Evolutionary conservation across 37 sponge, comb jelly and placozoan species (phyloP).

Genomic region (Axinella damicornis): DNA sequence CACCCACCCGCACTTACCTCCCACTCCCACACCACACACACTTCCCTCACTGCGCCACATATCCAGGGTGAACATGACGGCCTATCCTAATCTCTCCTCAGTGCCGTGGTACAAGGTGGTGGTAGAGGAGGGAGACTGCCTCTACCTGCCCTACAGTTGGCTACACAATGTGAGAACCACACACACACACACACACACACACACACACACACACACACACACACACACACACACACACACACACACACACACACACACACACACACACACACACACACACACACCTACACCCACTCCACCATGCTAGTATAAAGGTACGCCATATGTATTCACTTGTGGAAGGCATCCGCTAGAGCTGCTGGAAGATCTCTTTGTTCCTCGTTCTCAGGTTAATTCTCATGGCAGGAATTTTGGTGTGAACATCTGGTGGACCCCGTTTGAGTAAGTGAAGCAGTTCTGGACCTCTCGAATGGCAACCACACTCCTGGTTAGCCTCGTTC

Average conservation of each 20-base stretch:
- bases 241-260: no score
- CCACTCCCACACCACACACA: no score
- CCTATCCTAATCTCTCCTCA: conserved; percentile 52
- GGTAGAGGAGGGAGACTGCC: conserved; percentile 74
- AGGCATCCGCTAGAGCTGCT: no score
- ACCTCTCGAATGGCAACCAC: no score
- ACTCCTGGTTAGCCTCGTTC: no score
- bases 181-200: not conserved
- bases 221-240: no score
- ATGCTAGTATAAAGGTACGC: no score
- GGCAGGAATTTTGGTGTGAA: conserved; percentile 72
- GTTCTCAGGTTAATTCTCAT: conserved; percentile 48
- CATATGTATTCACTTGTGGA: no score
- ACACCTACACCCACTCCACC: not conserved
- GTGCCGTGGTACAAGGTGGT: conserved; percentile 72
- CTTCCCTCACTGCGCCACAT: no score
- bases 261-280: no score
- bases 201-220: not conserved
- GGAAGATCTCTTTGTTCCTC: not conserved
- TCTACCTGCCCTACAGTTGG: conserved; percentile 77
- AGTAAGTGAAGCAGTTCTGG: conserved; percentile 34
- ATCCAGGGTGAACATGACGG: conserved; percentile 72
- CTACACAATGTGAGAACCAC: conserved; percentile 63
- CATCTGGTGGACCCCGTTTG: conserved; percentile 71
- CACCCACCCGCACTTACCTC: no score